Percentiles rank a stretch among this genome's conserved stretches.
phyloP scores from a whole-genome alignment of 2,113 vertebrate genomes.

The Polyodon spathula region DNA sequence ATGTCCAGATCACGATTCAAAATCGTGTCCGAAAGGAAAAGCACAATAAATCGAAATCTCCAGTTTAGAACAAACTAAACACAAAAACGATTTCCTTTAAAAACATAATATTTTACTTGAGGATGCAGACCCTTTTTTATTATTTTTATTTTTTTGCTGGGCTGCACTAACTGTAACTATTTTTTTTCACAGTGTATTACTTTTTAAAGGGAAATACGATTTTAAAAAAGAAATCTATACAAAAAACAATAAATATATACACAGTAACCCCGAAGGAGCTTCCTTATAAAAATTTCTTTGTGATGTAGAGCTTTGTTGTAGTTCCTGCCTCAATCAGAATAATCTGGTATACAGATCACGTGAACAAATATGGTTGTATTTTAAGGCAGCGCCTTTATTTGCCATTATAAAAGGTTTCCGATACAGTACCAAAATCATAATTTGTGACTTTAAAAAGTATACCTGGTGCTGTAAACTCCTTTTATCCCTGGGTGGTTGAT shows the following conservation, averaged over 20 bases:
- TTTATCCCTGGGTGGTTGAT: slow-evolving; percentile 53
- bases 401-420: slow-evolving; percentile 80
- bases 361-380: slow-evolving; percentile 92
- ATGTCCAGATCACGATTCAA: too few relatives aligned
- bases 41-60: too few relatives aligned
- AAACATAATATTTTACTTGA: too few relatives aligned
- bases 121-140: too few relatives aligned
- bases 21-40: not conserved
- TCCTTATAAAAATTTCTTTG: slow-evolving; percentile 60
- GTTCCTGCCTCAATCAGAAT: slow-evolving; percentile 70
- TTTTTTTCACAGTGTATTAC: not conserved
- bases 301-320: slow-evolving; percentile 67
- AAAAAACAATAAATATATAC: slow-evolving; percentile 23
- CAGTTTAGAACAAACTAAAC: too few relatives aligned
- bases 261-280: slow-evolving; percentile 37
- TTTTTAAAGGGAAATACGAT: slow-evolving; percentile 16
- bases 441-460: slow-evolving; percentile 58
- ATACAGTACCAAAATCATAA: slow-evolving; percentile 67
- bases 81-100: too few relatives aligned
- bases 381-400: slow-evolving; percentile 91
- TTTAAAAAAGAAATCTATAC: too few relatives aligned
- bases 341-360: slow-evolving; percentile 76
- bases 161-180: not conserved
- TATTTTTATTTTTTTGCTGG: too few relatives aligned
- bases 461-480: slow-evolving; percentile 39